Base-by-base conservation (phyloP, 1,140 invertebrate genomes). In the Luehdorfia chinensis region DNA sequence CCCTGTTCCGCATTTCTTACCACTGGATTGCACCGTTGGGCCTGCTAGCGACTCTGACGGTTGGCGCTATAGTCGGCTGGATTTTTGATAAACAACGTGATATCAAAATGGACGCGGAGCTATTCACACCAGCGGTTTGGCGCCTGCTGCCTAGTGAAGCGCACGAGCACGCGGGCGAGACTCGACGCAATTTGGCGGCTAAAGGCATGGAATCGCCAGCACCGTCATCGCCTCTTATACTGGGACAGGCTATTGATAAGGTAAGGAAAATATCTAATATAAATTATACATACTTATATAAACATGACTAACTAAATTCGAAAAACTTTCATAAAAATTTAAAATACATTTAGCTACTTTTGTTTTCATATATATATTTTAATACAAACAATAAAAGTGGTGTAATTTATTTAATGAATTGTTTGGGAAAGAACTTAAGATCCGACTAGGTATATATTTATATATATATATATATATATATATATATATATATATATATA, bases 21-120 rank as follows among this genome's bases (percentile, higher is more conserved):
- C 91, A 93, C 62, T 94, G 94, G 92, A 93, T 95, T 65, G 92
- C 94, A 39, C 92, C 92, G 1, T 68, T 92, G 0, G 86, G 84
- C 1, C 55, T 88, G 0, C 2, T 73, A 0, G 69, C 80, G 0
- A 87, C 84, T 0, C 13, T 87, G 7, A 11, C 59, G 2, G 75
- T 86, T 5, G 87, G 84, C 2, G 57, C 76, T 0, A 48, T 78
- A 2, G 76, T 81, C 2, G 79, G 79, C 11, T 81, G 62, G 59
- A 41, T 71, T 8, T 77, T 67, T 27, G 81, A 85, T 47, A 55
- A 59, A 14, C 53, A 32, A 6, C 54, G 62, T 1, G 18, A 15
- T 0, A 45, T 55, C n/a, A 80, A 72, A 23, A 63, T 87, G 71
- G 84, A 88, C 55, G 74, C 73, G 2, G 78, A 87, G 50, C 36